Conservation (phyloP, 2,113 vertebrate genomes). For the Sebastes schlegelii region DNA sequence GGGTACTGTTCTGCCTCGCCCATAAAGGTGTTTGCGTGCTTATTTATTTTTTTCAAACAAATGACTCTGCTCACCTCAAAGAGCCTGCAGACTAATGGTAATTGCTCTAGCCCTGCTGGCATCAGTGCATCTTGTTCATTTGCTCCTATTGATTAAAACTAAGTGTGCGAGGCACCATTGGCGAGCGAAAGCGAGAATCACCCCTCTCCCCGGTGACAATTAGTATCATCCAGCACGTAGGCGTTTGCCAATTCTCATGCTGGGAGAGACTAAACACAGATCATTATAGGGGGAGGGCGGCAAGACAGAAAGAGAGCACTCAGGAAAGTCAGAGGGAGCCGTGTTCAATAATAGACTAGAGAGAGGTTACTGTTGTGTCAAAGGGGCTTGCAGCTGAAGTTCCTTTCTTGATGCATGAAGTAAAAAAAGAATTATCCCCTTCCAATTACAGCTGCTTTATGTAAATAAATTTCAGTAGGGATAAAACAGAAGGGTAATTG, state of each 20-base stretch:
- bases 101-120: conserved; percentile 74
- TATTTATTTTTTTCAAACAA: conserved; percentile 68
- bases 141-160: conserved; percentile 78
- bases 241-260: conserved; percentile 70
- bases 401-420: conserved; percentile 7
- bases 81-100: conserved; percentile 73
- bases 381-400: conserved; percentile 15
- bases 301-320: conserved; percentile 37
- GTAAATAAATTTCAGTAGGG: neutral
- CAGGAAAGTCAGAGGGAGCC: conserved; percentile 46
- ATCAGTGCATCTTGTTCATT: conserved; percentile 76
- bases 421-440: conserved; percentile 24
- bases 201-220: conserved; percentile 74
- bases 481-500: conserved; percentile 2
- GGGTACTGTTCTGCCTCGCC: neutral
- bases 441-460: conserved; percentile 15
- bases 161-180: conserved; percentile 76
- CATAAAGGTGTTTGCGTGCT: conserved; percentile 49
- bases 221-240: conserved; percentile 72
- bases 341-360: conserved; percentile 56
- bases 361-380: conserved; percentile 32
- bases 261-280: conserved; percentile 77
- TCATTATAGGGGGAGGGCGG: conserved; percentile 62
- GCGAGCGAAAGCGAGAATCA: conserved; percentile 77
- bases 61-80: conserved; percentile 63